A percentile compares a stretch with the other conserved stretches of the same genome.
These are phyloP conservation scores for Acanthurus lineatus DNA, from an alignment of 2,797 vertebrate species.

Conservation along the genomic window DNA sequence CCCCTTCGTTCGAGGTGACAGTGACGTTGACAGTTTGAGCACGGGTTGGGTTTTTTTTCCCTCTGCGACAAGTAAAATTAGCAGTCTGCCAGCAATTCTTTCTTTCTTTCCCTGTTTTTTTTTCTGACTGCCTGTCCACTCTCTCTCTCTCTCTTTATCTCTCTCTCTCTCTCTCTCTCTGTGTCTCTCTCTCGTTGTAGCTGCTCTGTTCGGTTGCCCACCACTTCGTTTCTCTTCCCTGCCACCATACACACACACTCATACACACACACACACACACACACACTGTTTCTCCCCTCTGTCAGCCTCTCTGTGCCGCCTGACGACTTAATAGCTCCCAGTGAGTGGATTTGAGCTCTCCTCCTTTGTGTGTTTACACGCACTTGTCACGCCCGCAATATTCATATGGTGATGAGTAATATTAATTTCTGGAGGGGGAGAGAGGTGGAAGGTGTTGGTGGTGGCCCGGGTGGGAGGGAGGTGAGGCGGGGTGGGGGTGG, in stretches of 20 bases:
- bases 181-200: conserved; percentile 34
- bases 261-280: conserved; percentile 79
- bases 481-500: background rate
- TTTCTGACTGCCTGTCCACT: conserved; percentile 64
- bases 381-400: conserved; percentile 98
- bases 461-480: conserved; percentile 13
- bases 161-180: conserved; percentile 18
- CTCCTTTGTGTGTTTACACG: conserved; percentile 98
- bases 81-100: conserved; percentile 95
- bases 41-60: conserved; percentile 86
- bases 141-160: conserved; percentile 52
- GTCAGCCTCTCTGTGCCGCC: conserved; percentile 90
- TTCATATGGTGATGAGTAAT: conserved; percentile 99
- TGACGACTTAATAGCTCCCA: conserved; percentile 99
- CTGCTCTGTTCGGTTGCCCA: conserved; percentile 64
- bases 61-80: conserved; percentile 95
- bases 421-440: conserved; percentile 87
- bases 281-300: conserved; percentile 69
- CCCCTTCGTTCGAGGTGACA: conserved; percentile 91
- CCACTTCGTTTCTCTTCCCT: conserved; percentile 71
- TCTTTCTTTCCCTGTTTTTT: conserved; percentile 63
- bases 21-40: conserved; percentile 93
- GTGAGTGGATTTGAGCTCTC: conserved; percentile 99
- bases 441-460: conserved; percentile 27
- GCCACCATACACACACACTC: conserved; percentile 78